Conservation (phyloP, 2,113 vertebrate species). For the Amazona vittata region DNA sequence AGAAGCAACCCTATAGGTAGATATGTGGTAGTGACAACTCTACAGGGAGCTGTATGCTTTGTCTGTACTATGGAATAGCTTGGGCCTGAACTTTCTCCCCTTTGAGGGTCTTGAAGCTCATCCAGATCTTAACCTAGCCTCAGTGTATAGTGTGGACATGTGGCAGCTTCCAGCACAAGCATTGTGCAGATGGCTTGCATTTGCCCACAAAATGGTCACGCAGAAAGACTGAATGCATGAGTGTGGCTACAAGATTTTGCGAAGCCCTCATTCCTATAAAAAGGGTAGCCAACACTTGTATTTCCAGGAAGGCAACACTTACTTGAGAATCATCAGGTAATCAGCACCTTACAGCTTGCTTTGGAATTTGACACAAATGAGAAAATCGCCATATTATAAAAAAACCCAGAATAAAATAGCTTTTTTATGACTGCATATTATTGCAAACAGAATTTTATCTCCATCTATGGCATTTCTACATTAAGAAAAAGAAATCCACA, state of each 20-base stretch:
- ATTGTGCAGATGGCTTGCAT: background rate
- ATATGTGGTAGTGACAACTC: background rate
- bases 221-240: background rate
- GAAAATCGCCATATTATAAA: background rate
- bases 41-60: background rate
- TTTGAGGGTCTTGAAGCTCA: background rate
- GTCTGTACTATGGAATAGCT: background rate
- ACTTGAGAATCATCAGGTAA: background rate
- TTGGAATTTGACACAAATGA: background rate
- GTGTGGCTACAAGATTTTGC: background rate
- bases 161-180: background rate
- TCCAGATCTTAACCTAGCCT: background rate
- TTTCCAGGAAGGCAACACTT: background rate
- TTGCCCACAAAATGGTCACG: background rate
- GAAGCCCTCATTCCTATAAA: background rate
- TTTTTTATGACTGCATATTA: background rate
- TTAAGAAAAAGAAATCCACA: background rate
- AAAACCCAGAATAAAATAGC: background rate
- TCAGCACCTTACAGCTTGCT: background rate
- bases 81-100: background rate
- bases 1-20: background rate
- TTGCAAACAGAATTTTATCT: background rate
- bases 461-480: background rate
- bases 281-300: background rate
- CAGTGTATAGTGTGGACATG: background rate